Conservation (phyloP, 2,888 invertebrate genomes). For the Eretmocerus hayati region DNA sequence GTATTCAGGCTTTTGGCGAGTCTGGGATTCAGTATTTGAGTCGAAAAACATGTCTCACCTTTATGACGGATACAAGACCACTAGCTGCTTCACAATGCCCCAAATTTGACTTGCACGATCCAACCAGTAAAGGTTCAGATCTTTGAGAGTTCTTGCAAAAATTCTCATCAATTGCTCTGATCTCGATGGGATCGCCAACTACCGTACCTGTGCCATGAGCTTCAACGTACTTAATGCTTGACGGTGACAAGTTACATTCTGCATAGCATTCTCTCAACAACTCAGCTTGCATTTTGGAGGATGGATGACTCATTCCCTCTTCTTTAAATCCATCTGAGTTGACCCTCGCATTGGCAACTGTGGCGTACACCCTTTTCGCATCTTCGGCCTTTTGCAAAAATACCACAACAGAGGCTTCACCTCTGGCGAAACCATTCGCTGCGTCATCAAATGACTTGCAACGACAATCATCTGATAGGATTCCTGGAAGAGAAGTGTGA, state of each 20-base stretch:
- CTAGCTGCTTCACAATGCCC: constrained; percentile 86
- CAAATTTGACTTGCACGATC: constrained; percentile 88
- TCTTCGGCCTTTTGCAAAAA: constrained; percentile 57
- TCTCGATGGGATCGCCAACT: constrained; percentile 85
- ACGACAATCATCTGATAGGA: constrained; percentile 74
- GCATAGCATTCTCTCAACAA: constrained; percentile 51
- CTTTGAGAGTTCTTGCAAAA: too few relatives aligned
- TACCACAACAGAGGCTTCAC: constrained; percentile 67
- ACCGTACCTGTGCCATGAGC: constrained; percentile 67
- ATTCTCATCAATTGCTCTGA: constrained; percentile 69
- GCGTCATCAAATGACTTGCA: constrained; percentile 87
- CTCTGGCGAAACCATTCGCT: constrained; percentile 74
- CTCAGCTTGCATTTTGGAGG: constrained; percentile 26
- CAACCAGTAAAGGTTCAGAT: constrained; percentile 72
- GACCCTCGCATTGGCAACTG: constrained; percentile 50
- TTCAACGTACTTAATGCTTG: constrained; percentile 55
- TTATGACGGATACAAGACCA: constrained; percentile 73
- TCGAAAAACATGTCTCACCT: too few relatives aligned
- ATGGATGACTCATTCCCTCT: constrained; percentile 28
- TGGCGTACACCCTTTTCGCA: constrained; percentile 47
- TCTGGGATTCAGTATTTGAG: too few relatives aligned
- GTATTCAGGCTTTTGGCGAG: too few relatives aligned
- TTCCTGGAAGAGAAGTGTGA: too few relatives aligned
- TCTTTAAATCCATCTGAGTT: constrained; percentile 50
- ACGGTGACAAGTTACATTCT: constrained; percentile 53